Evolutionary conservation across 2,113 vertebrate genomes (phyloP), one percentile per base, ranked within the genome.

Genomic region (Solea senegalensis): DNA sequence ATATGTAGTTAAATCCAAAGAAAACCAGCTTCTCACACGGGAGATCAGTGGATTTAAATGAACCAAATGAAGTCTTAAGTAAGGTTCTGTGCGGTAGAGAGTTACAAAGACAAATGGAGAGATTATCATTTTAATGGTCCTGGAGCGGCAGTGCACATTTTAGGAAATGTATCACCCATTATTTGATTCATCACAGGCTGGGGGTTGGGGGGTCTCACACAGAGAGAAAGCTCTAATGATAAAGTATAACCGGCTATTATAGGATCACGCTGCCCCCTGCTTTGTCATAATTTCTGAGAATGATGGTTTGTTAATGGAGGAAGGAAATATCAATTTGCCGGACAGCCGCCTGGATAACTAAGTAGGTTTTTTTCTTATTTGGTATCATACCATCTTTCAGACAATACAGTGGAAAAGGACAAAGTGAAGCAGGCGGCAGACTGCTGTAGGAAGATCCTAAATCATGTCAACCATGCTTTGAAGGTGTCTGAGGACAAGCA

Each of bases 401-500:
- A 98, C 65, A 94, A 95, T 77, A 72, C 91, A 1, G 89, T 86
- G 61, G 97, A 99, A 88, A 97, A 92, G 78, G 94, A 96, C 45
- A 98, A 98, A 77, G 95, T 98, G 40, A 98, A 97, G 91, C 95
- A 93, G 78, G 97, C 98, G 16, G 96, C 95, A 2, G 96, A 99
- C 74, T 97, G 96, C 56, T 99, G 98, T 65, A 93, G 96, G 54
- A 95, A 95, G 86, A 95, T 99, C 88, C 95, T 99, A 74, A 97
- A 96, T 92, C 95, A 97, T 9, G 97, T 99, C 64, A 98, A 98
- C 89, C 97, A 98, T 90, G 96, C 97, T 63, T 96, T 99, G 64
- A 97, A 95, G 81, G 96, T 98, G 88, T 95, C 97, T 0, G 98
- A 99, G 90, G 97, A 99, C 90, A 99, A 97, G 60, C 97, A 98